phyloP scores from a whole-genome alignment of 92 coral and sea anemone species.

The Palythoa grandiflora region DNA sequence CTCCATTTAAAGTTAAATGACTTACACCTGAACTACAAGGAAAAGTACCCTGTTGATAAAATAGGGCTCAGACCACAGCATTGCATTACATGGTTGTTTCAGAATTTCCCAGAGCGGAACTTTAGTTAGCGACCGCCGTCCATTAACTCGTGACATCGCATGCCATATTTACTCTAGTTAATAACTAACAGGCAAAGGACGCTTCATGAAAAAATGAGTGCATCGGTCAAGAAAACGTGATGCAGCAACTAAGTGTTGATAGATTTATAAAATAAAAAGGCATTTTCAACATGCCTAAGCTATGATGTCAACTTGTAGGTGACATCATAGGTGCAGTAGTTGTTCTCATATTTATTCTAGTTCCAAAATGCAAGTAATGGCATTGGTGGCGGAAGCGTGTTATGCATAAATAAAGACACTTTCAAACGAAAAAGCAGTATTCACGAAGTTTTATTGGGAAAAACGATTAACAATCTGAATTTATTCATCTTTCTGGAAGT shows the following conservation, averaged over 20 bases:
- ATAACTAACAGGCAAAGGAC: neutral
- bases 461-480: neutral
- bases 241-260: neutral
- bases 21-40: too few species aligned
- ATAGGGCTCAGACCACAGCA: too few species aligned
- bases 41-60: too few species aligned
- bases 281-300: constrained; percentile 7
- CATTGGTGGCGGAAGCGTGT: neutral
- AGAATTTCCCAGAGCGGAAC: neutral
- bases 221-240: constrained; percentile 2
- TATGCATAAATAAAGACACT: constrained; percentile 18
- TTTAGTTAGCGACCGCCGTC: constrained; percentile 16
- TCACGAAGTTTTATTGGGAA: neutral
- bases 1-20: too few species aligned
- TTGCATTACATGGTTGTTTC: neutral
- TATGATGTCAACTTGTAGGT: constrained; percentile 15
- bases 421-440: neutral
- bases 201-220: neutral
- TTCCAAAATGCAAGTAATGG: constrained; percentile 1
- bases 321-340: neutral
- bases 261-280: neutral
- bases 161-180: neutral
- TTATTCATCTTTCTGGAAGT: neutral
- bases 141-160: neutral
- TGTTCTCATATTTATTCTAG: neutral